Percentiles rank a stretch among this genome's conserved stretches.
Evolutionary conservation across 1,140 invertebrate species (phyloP).

Genomic region (Saccostrea cuccullata): DNA sequence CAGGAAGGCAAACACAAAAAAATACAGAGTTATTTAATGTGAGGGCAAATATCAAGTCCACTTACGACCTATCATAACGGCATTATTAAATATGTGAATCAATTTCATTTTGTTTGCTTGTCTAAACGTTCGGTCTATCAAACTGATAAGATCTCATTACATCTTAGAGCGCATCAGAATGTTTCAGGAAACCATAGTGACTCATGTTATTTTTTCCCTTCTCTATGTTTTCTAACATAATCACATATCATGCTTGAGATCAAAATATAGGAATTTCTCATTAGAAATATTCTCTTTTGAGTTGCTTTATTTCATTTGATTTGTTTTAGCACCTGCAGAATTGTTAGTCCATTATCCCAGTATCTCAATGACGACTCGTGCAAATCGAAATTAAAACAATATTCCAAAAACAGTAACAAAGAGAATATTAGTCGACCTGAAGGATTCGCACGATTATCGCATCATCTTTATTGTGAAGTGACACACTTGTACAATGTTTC

Average conservation of each 20-base stretch:
- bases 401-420: conserved; percentile 23
- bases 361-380: conserved; percentile 12
- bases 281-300: conserved; percentile 23
- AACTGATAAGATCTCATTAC: background rate
- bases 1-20: conserved; percentile 25
- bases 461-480: conserved; percentile 34
- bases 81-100: conserved; percentile 32
- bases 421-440: conserved; percentile 20
- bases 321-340: conserved; percentile 32
- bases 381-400: conserved; percentile 37
- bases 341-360: conserved; percentile 5
- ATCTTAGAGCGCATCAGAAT: conserved; percentile 32
- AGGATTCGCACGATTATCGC: conserved; percentile 21
- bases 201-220: background rate
- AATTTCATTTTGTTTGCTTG: conserved; percentile 21
- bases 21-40: conserved; percentile 26
- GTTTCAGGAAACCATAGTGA: background rate
- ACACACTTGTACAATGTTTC: conserved; percentile 27
- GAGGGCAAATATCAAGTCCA: conserved; percentile 30
- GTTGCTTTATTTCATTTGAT: background rate
- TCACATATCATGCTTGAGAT: conserved; percentile 15
- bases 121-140: conserved; percentile 24
- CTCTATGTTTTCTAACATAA: background rate
- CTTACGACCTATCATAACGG: conserved; percentile 30
- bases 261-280: conserved; percentile 36